Conservation (phyloP, 2,113 vertebrate species). For the Embiotoca jacksoni region DNA sequence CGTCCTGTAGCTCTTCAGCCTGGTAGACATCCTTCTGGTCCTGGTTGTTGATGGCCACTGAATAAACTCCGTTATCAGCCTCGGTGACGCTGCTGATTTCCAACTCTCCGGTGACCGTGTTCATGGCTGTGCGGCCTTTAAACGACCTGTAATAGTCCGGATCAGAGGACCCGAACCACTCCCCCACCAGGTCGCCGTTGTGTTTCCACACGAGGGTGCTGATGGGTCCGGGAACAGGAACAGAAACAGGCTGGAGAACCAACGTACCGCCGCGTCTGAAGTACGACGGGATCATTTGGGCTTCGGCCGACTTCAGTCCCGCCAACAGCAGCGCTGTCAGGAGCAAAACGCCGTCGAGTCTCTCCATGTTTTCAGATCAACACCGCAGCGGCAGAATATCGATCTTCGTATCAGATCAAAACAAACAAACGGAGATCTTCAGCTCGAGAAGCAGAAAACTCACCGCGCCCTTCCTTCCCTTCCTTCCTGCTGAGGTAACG, state of each 20-base stretch:
- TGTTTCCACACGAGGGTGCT: conserved; percentile 22
- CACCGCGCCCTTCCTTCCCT: too few relatives aligned
- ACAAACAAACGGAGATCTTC: too few relatives aligned
- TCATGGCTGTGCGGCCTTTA: rapidly evolving
- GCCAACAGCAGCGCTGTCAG: not conserved
- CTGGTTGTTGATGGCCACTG: conserved; percentile 22
- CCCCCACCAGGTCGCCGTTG: rapidly evolving
- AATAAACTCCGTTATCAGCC: rapidly evolving
- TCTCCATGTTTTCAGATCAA: not conserved
- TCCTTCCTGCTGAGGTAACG: too few relatives aligned
- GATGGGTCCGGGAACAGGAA: rapidly evolving
- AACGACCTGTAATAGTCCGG: rapidly evolving
- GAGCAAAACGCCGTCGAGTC: rapidly evolving
- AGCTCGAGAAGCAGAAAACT: too few relatives aligned
- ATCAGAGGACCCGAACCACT: rapidly evolving
- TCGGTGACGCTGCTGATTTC: rapidly evolving
- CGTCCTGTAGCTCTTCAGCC: rapidly evolving
- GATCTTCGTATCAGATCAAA: too few relatives aligned
- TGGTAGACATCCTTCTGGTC: rapidly evolving
- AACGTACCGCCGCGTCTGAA: rapidly evolving
- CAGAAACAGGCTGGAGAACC: rapidly evolving
- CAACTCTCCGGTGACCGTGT: rapidly evolving
- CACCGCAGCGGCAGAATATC: too few relatives aligned
- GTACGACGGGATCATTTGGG: not conserved
- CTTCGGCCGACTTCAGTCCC: rapidly evolving